These are phyloP conservation scores for Cygnus olor DNA, from an alignment of 2,797 vertebrate genomes.

Conservation along the genomic window DNA sequence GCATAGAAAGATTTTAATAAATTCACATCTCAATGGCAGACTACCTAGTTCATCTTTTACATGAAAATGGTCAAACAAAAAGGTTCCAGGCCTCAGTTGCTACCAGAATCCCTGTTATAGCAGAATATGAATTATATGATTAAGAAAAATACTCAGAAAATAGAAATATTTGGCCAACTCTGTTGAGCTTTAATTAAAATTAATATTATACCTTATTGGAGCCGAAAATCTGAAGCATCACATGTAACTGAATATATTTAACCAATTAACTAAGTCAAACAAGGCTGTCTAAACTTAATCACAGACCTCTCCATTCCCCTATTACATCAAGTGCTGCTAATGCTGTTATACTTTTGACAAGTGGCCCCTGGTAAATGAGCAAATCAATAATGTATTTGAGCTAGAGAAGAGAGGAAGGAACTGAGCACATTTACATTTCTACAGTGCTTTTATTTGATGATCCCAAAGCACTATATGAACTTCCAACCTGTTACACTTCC, in stretches of 20 bases:
- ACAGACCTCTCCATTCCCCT: slow-evolving; percentile 63
- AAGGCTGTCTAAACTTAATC: slow-evolving; percentile 70
- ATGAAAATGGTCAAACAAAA: background rate
- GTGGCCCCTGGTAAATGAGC: slow-evolving; percentile 56
- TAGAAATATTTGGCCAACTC: slow-evolving; percentile 78
- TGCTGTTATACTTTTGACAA: slow-evolving; percentile 67
- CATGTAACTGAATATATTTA: slow-evolving; percentile 79
- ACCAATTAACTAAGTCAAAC: slow-evolving; percentile 80
- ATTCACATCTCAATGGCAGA: background rate
- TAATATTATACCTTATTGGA: slow-evolving; percentile 79
- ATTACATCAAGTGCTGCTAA: slow-evolving; percentile 64
- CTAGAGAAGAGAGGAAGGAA: background rate
- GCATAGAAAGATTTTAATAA: background rate
- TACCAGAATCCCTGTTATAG: slow-evolving; percentile 21
- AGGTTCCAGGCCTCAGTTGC: background rate
- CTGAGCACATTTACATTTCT: slow-evolving; percentile 35
- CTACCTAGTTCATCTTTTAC: background rate
- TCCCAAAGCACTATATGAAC: slow-evolving; percentile 8
- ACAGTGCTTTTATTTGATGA: background rate
- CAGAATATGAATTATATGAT: slow-evolving; percentile 63
- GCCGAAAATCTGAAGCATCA: slow-evolving; percentile 70
- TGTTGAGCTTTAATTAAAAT: slow-evolving; percentile 82
- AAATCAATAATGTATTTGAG: slow-evolving; percentile 64
- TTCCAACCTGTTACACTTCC: background rate
- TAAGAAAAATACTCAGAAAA: slow-evolving; percentile 76